A percentile compares a stretch with the other conserved stretches of the same genome.
Conservation (phyloP, 1,140 invertebrate genomes). For the Pectinophora gossypiella region DNA sequence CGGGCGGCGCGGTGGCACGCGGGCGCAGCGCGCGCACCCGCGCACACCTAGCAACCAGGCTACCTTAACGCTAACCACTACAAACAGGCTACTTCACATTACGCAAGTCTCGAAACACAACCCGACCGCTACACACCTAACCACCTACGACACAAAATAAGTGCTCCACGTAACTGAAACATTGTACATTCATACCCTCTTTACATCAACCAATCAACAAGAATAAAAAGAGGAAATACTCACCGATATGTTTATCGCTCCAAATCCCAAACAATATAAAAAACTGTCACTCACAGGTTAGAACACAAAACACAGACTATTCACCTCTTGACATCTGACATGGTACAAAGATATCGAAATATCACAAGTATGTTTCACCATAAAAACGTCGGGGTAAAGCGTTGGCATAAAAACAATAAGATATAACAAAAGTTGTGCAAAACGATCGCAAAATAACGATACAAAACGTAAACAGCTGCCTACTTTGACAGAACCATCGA, state of each 20-base stretch:
- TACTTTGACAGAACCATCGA: constrained; percentile 65
- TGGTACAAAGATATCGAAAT: constrained; percentile 45
- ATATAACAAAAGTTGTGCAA: constrained; percentile 61
- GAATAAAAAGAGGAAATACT: constrained; percentile 46
- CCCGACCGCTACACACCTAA: too few relatives aligned
- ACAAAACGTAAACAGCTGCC: constrained; percentile 73
- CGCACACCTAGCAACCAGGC: constrained; percentile 7
- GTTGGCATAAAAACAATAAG: constrained; percentile 64
- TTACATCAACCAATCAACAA: constrained; percentile 1
- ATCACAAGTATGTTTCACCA: constrained; percentile 51
- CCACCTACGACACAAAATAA: too few relatives aligned
- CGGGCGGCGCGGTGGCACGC: constrained; percentile 7
- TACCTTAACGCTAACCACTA: constrained; percentile 11
- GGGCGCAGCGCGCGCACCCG: background rate
- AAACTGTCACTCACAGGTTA: constrained; percentile 66
- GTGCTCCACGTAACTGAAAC: background rate
- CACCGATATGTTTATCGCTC: constrained; percentile 65
- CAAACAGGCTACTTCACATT: constrained; percentile 26
- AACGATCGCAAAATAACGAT: constrained; percentile 70
- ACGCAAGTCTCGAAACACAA: constrained; percentile 21
- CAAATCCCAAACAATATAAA: constrained; percentile 69
- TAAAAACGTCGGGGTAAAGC: constrained; percentile 46
- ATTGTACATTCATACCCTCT: background rate
- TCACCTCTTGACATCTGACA: constrained; percentile 74
- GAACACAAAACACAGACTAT: constrained; percentile 64